These are phyloP conservation scores for Drosophila diplacantha DNA, from an alignment of 2,888 invertebrate species.

Conservation along the genomic window DNA sequence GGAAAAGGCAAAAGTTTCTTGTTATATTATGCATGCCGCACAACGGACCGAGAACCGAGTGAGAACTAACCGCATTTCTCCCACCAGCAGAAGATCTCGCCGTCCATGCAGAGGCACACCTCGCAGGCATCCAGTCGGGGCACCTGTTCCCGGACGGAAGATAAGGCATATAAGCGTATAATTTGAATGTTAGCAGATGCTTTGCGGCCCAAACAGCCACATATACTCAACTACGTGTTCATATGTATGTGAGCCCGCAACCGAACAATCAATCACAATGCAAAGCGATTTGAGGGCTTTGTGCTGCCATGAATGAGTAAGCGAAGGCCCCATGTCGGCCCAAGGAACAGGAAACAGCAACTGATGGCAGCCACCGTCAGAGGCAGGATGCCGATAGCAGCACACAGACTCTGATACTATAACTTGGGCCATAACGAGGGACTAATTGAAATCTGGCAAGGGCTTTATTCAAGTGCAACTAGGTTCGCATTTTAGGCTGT, in stretches of 20 bases:
- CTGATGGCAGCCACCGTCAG: conserved; percentile 1
- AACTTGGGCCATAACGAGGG: conserved; percentile 9
- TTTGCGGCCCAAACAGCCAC: background rate
- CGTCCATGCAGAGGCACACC: conserved; percentile 82
- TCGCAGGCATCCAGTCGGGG: conserved; percentile 81
- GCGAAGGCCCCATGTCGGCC: conserved; percentile 6
- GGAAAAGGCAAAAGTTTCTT: conserved; percentile 46
- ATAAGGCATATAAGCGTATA: conserved; percentile 39
- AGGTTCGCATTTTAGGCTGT: background rate
- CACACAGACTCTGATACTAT: background rate
- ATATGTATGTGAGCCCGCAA: conserved; percentile 1
- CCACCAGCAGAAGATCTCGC: conserved; percentile 84
- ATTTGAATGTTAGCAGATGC: conserved; percentile 18
- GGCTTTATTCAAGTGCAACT: conserved; percentile 4
- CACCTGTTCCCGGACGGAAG: conserved; percentile 78
- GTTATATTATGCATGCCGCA: conserved; percentile 46
- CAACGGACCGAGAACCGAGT: conserved; percentile 32
- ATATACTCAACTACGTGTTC: background rate
- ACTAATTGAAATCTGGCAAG: conserved; percentile 22
- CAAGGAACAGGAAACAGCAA: conserved; percentile 7
- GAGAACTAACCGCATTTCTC: conserved; percentile 80
- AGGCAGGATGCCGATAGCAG: conserved; percentile 1
- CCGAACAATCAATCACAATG: conserved; percentile 25
- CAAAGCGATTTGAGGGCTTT: conserved; percentile 16
- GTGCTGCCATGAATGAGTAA: conserved; percentile 7